Conservation (phyloP, 2,888 invertebrate genomes). For the Agrotis clavis region DNA sequence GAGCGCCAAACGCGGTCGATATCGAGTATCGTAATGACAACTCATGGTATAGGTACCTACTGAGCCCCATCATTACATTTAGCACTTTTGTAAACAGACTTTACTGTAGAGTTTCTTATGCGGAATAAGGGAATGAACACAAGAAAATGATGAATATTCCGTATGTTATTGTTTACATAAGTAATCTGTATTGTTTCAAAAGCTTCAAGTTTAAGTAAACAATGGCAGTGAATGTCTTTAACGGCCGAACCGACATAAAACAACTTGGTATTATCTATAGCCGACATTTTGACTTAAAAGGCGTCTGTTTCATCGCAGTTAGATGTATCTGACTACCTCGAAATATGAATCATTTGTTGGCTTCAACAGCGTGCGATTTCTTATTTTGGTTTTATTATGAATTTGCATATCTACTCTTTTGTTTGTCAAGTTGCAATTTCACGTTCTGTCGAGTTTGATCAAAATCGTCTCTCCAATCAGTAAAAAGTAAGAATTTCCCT, state of each 20-base stretch:
- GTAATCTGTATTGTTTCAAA: neutral
- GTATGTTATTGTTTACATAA: neutral
- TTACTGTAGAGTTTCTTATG: too few relatives aligned
- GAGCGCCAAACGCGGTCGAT: too few relatives aligned
- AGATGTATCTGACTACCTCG: neutral
- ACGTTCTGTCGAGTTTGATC: neutral
- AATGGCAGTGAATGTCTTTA: neutral
- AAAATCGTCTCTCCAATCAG: neutral
- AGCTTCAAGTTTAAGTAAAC: neutral
- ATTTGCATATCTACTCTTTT: neutral
- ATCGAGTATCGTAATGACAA: too few relatives aligned
- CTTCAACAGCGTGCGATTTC: neutral
- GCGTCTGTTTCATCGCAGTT: conserved; percentile 5
- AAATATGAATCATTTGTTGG: conserved; percentile 11
- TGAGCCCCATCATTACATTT: too few relatives aligned
- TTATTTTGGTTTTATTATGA: neutral
- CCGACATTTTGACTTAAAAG: conserved; percentile 2
- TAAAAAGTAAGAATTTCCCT: neutral
- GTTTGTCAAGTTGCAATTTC: neutral
- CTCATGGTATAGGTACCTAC: too few relatives aligned
- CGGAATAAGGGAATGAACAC: too few relatives aligned
- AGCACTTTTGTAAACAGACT: too few relatives aligned
- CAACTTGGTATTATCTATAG: neutral
- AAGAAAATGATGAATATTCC: too few relatives aligned
- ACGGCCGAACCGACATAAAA: neutral